Conservation (phyloP, 2,113 vertebrate genomes). For the Oreochromis tanganicae region DNA sequence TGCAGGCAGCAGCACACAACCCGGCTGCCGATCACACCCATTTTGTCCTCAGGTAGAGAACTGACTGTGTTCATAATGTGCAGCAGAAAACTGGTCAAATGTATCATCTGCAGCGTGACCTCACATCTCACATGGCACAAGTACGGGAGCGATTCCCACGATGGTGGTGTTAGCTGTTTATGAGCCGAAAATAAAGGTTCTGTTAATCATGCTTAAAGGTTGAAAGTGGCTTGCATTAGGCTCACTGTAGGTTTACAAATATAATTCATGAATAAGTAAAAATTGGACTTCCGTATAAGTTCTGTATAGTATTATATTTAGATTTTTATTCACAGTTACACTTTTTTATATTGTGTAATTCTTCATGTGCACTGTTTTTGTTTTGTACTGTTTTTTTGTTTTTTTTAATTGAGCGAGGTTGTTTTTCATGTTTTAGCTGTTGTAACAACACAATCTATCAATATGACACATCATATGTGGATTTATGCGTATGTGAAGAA, state of each 20-base stretch:
- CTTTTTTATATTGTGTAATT: background rate
- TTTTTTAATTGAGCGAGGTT: rapidly evolving
- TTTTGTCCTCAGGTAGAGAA: background rate
- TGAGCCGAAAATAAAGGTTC: background rate
- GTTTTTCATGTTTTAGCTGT: background rate
- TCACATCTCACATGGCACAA: background rate
- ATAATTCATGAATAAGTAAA: background rate
- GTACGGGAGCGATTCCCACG: too few relatives aligned
- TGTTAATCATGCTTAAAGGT: background rate
- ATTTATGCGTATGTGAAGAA: background rate
- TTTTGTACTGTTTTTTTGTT: background rate
- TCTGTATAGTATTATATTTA: background rate
- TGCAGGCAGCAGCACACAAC: background rate
- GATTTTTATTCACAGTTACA: background rate
- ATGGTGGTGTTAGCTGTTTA: background rate
- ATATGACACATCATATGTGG: background rate
- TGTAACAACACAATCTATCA: background rate
- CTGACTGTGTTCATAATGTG: background rate
- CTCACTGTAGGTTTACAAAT: background rate
- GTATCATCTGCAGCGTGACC: background rate
- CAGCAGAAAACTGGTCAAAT: background rate
- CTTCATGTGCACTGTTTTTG: rapidly evolving
- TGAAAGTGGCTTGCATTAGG: background rate
- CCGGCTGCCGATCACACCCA: background rate
- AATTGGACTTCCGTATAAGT: background rate